Evolutionary conservation across 2,797 vertebrate genomes (phyloP).

Genomic region (Enteromius trimaculatus): DNA sequence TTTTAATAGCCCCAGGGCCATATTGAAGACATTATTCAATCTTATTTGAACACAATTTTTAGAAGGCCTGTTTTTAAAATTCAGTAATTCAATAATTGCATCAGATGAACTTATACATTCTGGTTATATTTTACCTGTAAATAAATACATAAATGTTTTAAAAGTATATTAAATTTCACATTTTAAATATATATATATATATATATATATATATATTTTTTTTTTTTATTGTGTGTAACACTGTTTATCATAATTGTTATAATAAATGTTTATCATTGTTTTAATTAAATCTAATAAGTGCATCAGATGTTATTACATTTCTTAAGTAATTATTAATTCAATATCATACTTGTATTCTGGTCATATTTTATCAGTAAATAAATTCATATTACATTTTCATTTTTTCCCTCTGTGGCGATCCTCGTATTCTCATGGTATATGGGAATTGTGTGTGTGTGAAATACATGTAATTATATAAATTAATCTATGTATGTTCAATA

Average conservation of each 20-base stretch:
- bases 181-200: too few relatives aligned
- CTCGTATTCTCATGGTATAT: neutral
- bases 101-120: too few relatives aligned
- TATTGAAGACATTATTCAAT: neutral
- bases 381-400: neutral
- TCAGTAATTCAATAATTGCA: neutral
- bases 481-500: neutral
- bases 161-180: too few relatives aligned
- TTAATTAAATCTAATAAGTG: neutral
- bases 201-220: too few relatives aligned
- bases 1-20: neutral
- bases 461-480: too few relatives aligned
- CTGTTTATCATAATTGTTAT: too few relatives aligned
- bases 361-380: too few relatives aligned
- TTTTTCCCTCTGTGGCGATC: neutral
- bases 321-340: too few relatives aligned
- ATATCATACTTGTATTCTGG: neutral
- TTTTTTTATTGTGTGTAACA: too few relatives aligned
- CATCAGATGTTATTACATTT: neutral
- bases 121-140: too few relatives aligned
- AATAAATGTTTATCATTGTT: neutral
- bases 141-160: too few relatives aligned
- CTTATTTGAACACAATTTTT: neutral
- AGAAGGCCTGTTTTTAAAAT: neutral
- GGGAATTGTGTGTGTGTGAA: neutral